Conservation (phyloP, 2,113 vertebrate species). For the Urocynchramus pylzowi region DNA sequence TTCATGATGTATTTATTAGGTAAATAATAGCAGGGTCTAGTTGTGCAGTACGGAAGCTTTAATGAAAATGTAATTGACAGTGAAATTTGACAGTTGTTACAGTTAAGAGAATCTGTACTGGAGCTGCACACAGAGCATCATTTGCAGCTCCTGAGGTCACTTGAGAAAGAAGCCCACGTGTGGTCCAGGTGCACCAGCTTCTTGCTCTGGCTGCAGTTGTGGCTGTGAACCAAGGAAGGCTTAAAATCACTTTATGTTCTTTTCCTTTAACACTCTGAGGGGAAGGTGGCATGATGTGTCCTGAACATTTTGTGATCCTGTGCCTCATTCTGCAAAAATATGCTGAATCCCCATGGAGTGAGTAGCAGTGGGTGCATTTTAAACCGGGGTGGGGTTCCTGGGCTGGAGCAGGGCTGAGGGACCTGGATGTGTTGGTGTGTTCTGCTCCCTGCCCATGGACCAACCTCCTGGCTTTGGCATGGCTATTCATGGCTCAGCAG, state of each 20-base stretch:
- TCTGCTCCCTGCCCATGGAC: rapidly evolving
- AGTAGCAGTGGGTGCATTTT: neutral
- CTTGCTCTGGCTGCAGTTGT: neutral
- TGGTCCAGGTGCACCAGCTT: neutral
- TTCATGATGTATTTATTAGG: slow-evolving; percentile 54
- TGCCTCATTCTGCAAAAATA: neutral
- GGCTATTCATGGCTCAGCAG: rapidly evolving
- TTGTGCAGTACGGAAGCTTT: neutral
- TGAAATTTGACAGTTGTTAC: slow-evolving; percentile 33
- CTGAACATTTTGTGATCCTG: neutral
- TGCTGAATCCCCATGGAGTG: neutral
- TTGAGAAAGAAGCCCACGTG: rapidly evolving
- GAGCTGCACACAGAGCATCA: neutral
- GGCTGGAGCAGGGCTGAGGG: neutral
- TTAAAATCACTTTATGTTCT: neutral
- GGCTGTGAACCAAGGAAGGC: neutral
- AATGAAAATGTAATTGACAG: slow-evolving; percentile 48
- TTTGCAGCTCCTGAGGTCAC: neutral
- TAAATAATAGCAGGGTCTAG: slow-evolving; percentile 56
- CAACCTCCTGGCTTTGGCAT: neutral
- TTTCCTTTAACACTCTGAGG: rapidly evolving
- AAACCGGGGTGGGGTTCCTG: neutral
- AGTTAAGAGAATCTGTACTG: neutral
- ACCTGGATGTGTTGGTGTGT: neutral
- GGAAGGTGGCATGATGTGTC: neutral